These are phyloP conservation scores for Clarias pachynema DNA, from an alignment of 2,797 vertebrate genomes.

Conservation along the genomic window DNA sequence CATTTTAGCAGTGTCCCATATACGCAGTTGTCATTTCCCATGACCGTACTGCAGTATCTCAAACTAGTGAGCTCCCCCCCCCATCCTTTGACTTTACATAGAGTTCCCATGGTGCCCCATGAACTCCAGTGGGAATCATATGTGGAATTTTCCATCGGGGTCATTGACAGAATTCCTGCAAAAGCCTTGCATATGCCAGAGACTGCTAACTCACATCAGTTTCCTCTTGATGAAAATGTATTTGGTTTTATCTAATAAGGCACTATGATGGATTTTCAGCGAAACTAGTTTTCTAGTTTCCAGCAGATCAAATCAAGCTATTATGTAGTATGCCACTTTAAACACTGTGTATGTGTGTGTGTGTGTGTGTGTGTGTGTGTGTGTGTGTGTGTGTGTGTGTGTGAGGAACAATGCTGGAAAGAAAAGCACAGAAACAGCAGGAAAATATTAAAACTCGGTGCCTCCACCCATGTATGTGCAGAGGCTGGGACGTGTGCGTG, in stretches of 20 bases:
- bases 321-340: background rate
- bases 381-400: slow-evolving; percentile 30
- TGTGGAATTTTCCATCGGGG: slow-evolving; percentile 2
- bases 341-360: slow-evolving; percentile 1
- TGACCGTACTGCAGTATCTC: background rate
- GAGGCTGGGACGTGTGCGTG: slow-evolving; percentile 9
- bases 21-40: background rate
- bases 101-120: background rate
- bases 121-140: background rate
- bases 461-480: slow-evolving; percentile 29
- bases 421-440: slow-evolving; percentile 39
- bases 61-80: background rate
- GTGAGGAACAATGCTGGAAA: slow-evolving; percentile 20
- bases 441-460: slow-evolving; percentile 44
- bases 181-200: background rate
- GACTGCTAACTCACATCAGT: background rate
- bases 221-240: background rate
- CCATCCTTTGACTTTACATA: background rate
- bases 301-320: slow-evolving; percentile 12
- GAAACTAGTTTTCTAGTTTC: background rate
- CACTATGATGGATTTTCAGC: background rate
- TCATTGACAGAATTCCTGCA: slow-evolving; percentile 1
- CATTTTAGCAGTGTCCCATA: background rate
- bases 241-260: slow-evolving; percentile 2
- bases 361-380: slow-evolving; percentile 11